Base-by-base conservation (phyloP, 2,888 invertebrate species). In the Adelphocoris suturalis region DNA sequence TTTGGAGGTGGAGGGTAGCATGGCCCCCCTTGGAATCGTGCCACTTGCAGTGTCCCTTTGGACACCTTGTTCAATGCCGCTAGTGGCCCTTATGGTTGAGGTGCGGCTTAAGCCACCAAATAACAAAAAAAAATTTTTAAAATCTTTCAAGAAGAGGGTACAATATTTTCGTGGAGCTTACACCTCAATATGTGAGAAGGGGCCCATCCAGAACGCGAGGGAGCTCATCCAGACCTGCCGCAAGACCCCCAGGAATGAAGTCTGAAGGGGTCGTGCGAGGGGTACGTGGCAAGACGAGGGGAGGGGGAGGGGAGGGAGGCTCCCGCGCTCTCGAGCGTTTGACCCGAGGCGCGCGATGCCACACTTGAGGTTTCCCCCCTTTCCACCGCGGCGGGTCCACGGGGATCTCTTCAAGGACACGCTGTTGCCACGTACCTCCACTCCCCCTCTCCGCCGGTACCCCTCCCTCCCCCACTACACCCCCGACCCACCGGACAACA, bases 271-370 rank as follows among this genome's bases (percentile, higher is more conserved):
- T 16, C 14, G 52, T 14, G 52, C 14, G 12, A 16, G 12, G 16
- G 52, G 52, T 52, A 16, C 12, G 37, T 13, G 52, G 52, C 52
- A 37, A 37, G 37, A 37, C 37, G 61, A 61, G 16, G n/a, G 61
- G 61, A 19, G 19, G 61, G 19, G 61, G 16, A n/a, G 57, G 57
- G 16, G 52, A 11, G 16, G 52, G 52, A 16, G 12, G 52, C 52
- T 52, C 52, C 52, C 52, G 52, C 61, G 61, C 61, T 61, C 61
- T 7, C 61, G 61, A 61, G 61, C 16, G 19, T 61, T 61, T 61
- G 61, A 61, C 61, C 61, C 61, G 19, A n/a, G 61, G 61, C 61
- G 61, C 61, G 61, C 61, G 61, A 61, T 61, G 61, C 61, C 61
- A 61, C 61, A 61, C 61, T 61, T 61, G 61, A 61, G 61, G 9